Percentiles rank a stretch among this genome's conserved stretches.
Conservation (phyloP, 2,113 vertebrate species). For the Vidua chalybeata region DNA sequence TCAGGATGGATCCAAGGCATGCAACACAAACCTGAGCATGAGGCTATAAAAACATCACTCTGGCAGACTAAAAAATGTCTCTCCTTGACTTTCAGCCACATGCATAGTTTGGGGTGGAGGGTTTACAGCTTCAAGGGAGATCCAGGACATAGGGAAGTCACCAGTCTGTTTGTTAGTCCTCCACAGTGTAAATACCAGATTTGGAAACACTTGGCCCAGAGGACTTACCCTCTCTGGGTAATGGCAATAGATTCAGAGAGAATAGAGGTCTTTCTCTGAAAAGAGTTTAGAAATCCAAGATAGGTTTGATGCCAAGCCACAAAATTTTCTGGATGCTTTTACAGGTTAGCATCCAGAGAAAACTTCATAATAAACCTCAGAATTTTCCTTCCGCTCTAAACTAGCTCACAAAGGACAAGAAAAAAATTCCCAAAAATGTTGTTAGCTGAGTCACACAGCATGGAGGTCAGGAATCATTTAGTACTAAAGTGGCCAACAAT, state of each 20-base stretch:
- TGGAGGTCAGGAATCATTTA: neutral
- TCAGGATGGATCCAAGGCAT: neutral
- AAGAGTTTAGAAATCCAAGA: neutral
- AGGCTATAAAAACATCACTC: neutral
- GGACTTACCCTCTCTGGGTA: neutral
- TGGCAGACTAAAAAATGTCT: neutral
- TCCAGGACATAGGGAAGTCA: neutral
- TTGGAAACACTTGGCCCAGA: neutral
- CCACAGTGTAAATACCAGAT: neutral
- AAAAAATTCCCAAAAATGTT: neutral
- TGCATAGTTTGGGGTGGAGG: fast-evolving
- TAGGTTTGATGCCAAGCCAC: fast-evolving
- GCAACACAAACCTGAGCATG: neutral
- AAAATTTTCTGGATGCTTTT: neutral
- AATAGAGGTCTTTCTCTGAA: neutral
- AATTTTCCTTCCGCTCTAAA: neutral
- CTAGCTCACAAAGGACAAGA: neutral
- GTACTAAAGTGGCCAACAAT: neutral
- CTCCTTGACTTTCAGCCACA: neutral
- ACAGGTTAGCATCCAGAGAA: neutral
- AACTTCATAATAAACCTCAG: neutral
- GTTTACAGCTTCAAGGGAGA: neutral
- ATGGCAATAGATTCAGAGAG: neutral
- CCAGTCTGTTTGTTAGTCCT: neutral
- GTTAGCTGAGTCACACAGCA: neutral